Conservation (phyloP, 2,797 vertebrate genomes). For the Sarcoramphus papa region DNA sequence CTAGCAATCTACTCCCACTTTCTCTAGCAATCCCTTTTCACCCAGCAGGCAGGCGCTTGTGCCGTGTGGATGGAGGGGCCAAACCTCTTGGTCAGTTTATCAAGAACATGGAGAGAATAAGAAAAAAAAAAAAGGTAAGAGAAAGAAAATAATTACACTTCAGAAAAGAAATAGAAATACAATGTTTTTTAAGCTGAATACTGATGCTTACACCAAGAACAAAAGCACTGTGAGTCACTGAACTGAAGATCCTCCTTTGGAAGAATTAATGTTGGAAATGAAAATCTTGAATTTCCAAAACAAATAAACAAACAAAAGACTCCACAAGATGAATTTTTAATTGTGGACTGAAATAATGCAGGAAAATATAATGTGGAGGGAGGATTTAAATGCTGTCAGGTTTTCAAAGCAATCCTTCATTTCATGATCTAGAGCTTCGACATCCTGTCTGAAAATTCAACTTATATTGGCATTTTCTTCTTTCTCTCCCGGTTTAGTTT, state of each 20-base stretch:
- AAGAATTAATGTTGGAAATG: not conserved
- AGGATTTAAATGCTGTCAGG: not conserved
- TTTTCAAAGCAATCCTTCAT: not conserved
- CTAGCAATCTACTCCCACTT: not conserved
- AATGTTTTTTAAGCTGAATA: not conserved
- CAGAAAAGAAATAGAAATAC: not conserved
- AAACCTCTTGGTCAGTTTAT: not conserved
- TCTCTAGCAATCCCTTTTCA: not conserved
- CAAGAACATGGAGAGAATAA: not conserved
- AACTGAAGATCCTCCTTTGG: not conserved
- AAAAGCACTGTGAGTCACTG: not conserved
- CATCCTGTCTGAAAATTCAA: not conserved
- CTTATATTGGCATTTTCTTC: not conserved
- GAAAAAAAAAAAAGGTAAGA: not conserved
- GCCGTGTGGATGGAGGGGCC: not conserved
- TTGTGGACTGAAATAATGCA: not conserved
- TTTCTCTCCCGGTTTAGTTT: not conserved
- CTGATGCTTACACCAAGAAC: not conserved
- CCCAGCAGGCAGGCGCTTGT: not conserved
- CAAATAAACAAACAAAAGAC: not conserved
- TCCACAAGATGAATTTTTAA: not conserved
- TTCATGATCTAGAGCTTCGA: not conserved
- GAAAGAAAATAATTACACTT: not conserved
- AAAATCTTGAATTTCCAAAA: not conserved
- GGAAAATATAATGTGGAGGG: not conserved